phyloP scores from a whole-genome alignment of 2,888 invertebrate species.

The Agriopis marginaria region DNA sequence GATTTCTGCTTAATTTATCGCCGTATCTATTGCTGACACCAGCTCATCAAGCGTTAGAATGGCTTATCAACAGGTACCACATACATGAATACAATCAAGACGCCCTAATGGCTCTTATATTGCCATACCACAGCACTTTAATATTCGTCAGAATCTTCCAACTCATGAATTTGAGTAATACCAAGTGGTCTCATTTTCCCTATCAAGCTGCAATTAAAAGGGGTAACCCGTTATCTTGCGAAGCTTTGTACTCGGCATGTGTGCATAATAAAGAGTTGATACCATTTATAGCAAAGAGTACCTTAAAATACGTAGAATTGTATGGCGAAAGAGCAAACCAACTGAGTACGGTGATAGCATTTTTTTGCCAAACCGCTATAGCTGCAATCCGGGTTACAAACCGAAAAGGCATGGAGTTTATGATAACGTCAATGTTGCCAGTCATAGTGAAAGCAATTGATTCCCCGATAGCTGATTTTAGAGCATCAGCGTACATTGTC shows the following conservation, averaged over 20 bases:
- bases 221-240: conserved; percentile 91
- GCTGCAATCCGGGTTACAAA: conserved; percentile 88
- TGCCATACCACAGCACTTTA: conserved; percentile 97
- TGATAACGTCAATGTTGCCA: conserved; percentile 90
- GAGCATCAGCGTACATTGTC: conserved; percentile 91
- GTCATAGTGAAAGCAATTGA: conserved; percentile 90
- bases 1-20: conserved; percentile 92
- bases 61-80: conserved; percentile 96
- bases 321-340: conserved; percentile 86
- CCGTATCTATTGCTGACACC: conserved; percentile 96
- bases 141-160: conserved; percentile 94
- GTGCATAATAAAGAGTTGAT: conserved; percentile 78
- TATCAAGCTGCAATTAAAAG: not conserved
- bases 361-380: conserved; percentile 91
- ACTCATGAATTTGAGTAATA: conserved; percentile 88
- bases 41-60: conserved; percentile 96
- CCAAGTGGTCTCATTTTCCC: conserved; percentile 84
- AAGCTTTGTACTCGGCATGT: conserved; percentile 90
- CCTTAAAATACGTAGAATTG: conserved; percentile 82
- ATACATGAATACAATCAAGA: conserved; percentile 96
- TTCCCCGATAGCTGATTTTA: conserved; percentile 89
- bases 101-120: conserved; percentile 91
- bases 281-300: conserved; percentile 66
- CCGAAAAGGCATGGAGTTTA: conserved; percentile 85
- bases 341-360: conserved; percentile 91